Conservation (phyloP, 2,888 invertebrate genomes). For the Orchesellides sinensis region DNA sequence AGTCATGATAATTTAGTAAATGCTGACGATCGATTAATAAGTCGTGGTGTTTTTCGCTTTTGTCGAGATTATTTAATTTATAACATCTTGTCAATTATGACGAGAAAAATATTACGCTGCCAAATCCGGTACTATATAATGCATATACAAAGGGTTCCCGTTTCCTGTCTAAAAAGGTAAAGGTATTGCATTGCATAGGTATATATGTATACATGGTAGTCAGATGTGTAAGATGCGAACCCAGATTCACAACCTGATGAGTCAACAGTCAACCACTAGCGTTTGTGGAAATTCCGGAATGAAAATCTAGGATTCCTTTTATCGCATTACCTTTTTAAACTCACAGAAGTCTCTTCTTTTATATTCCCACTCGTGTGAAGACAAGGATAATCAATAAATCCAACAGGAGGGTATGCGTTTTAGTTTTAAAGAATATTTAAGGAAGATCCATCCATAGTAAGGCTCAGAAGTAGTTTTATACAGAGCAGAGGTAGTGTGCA, state of each 20-base stretch:
- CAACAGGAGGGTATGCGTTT: not conserved
- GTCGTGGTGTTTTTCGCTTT: not conserved
- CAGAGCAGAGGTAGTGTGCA: not conserved
- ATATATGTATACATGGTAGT: too few relatives aligned
- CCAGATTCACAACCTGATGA: not conserved
- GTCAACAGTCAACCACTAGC: not conserved
- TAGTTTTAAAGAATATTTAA: not conserved
- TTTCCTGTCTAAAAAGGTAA: not conserved
- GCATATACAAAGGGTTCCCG: not conserved
- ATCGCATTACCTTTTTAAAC: not conserved
- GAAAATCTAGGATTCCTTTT: not conserved
- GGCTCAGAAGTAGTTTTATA: not conserved
- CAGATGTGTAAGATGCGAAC: too few relatives aligned
- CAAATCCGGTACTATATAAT: not conserved
- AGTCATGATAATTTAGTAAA: too few relatives aligned
- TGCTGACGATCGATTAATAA: not conserved
- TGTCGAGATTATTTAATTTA: not conserved
- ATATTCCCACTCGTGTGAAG: not conserved
- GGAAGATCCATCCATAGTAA: not conserved
- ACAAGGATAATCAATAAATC: constrained; percentile 27
- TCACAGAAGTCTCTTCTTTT: not conserved
- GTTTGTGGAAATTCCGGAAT: constrained; percentile 6
- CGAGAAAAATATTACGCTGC: not conserved
- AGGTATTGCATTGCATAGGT: not conserved
- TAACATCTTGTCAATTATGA: not conserved